Conservation (phyloP, 1,140 invertebrate genomes). For the Acromyrmex heyeri region DNA sequence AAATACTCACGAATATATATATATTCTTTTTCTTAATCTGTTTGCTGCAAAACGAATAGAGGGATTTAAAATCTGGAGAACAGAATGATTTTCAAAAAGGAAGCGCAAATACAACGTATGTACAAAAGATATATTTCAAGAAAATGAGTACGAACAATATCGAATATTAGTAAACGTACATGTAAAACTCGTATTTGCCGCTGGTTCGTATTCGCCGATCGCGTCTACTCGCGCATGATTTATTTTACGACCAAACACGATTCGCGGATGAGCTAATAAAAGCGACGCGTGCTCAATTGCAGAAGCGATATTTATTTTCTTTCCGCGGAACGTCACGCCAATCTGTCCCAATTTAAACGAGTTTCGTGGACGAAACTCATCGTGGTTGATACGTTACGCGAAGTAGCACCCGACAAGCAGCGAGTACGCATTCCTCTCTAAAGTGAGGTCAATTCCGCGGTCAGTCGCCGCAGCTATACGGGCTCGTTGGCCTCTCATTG, state of each 20-base stretch:
- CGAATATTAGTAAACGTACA: not conserved
- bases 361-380: slow-evolving; percentile 65
- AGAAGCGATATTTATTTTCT: slow-evolving; percentile 61
- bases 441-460: slow-evolving; percentile 79
- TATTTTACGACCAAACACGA: slow-evolving; percentile 38
- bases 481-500: slow-evolving; percentile 75
- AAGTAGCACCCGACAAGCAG: slow-evolving; percentile 51
- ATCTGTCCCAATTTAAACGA: slow-evolving; percentile 78
- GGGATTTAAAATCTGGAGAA: not conserved
- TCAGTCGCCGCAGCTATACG: slow-evolving; percentile 69
- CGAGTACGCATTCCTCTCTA: slow-evolving; percentile 76
- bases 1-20: not conserved
- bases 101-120: not conserved
- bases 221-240: slow-evolving; percentile 44
- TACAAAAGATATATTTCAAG: not conserved
- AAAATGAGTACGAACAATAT: slow-evolving; percentile 1
- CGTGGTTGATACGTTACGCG: slow-evolving; percentile 75
- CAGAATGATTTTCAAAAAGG: not conserved
- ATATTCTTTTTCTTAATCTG: not conserved
- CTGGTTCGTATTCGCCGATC: not conserved
- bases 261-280: slow-evolving; percentile 49
- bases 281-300: slow-evolving; percentile 23
- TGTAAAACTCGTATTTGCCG: slow-evolving; percentile 18
- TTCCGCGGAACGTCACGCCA: slow-evolving; percentile 74
- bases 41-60: not conserved